Conservation (phyloP, 2,888 invertebrate genomes). For the Piscicola geometra region DNA sequence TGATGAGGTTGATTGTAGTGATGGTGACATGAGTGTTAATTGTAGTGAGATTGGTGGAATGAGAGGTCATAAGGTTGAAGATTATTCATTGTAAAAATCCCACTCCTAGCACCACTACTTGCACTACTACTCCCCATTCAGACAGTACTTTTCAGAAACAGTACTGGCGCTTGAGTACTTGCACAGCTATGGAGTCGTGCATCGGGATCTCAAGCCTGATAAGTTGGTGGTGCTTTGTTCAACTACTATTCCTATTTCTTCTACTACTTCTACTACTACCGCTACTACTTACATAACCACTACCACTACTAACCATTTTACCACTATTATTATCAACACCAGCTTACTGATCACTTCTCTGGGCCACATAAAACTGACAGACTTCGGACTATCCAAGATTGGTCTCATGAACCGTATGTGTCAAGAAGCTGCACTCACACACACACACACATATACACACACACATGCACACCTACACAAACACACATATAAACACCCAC, state of each 20-base stretch:
- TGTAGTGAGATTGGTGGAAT: no score
- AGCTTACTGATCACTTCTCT: slow-evolving; percentile 91
- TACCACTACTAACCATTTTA: background rate
- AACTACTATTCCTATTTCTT: background rate
- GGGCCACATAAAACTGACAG: slow-evolving; percentile 97
- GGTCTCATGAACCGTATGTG: slow-evolving; percentile 87
- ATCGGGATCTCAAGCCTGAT: slow-evolving; percentile 95
- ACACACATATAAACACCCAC: slow-evolving; percentile 21
- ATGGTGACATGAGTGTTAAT: no score
- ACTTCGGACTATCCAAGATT: slow-evolving; percentile 95
- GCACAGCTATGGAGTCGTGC: slow-evolving; percentile 97
- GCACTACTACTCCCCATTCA: no score
- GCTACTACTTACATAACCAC: background rate
- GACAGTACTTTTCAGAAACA: slow-evolving; percentile 96
- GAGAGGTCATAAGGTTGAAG: no score
- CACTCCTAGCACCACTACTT: no score
- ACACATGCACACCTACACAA: slow-evolving; percentile 15
- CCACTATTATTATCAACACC: slow-evolving; percentile 40
- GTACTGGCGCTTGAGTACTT: slow-evolving; percentile 97
- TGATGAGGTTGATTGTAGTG: no score
- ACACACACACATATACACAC: slow-evolving; percentile 11
- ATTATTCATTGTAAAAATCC: no score
- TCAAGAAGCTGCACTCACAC: background rate
- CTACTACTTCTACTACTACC: no score
- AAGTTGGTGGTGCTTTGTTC: slow-evolving; percentile 64